Evolutionary conservation across 2,113 vertebrate species (phyloP).

Genomic region (Motacilla alba): DNA sequence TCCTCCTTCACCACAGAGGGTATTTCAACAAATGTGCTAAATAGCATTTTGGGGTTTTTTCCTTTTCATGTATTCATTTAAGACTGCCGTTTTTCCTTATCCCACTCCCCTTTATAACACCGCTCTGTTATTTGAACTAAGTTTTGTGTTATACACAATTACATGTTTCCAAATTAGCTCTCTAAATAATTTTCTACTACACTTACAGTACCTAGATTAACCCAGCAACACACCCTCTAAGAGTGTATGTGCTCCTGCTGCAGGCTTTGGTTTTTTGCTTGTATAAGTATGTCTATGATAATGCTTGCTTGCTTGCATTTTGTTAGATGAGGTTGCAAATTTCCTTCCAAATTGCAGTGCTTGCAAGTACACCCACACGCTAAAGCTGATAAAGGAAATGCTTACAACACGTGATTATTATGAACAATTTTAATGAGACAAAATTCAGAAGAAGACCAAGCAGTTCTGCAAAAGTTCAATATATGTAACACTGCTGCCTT

Average conservation of each 20-base stretch:
- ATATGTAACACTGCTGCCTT: background rate
- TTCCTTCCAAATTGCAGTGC: constrained; percentile 17
- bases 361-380: background rate
- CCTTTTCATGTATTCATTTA: background rate
- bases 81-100: background rate
- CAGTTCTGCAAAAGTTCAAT: background rate
- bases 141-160: background rate
- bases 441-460: background rate
- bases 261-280: background rate
- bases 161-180: background rate
- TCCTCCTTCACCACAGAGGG: background rate
- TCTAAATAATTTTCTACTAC: background rate
- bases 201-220: background rate
- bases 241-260: background rate
- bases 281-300: background rate
- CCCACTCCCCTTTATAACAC: background rate
- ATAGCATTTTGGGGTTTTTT: background rate
- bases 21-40: background rate
- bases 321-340: background rate
- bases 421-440: background rate
- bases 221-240: background rate
- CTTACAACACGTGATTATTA: background rate
- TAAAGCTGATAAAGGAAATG: background rate
- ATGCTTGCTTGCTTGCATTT: background rate
- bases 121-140: background rate